Base-by-base conservation (phyloP, 2,797 vertebrate species). In the Sphenopsis melanotis region DNA sequence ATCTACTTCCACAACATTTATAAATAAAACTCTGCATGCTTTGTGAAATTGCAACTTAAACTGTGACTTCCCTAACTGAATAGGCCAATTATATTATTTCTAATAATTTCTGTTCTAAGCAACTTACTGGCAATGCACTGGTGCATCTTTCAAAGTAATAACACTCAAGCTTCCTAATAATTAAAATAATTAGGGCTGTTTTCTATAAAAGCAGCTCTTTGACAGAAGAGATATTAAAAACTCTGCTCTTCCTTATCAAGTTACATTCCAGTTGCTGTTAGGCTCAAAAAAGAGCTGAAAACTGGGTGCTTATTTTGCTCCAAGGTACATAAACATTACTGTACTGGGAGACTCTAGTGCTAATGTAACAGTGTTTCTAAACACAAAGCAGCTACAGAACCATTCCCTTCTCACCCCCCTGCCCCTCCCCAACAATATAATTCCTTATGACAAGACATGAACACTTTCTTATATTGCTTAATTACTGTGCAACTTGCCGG, bases 401-500 rank as follows among this genome's bases (percentile, higher is more conserved):
- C 89, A 81, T 59, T 70, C 50, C 44, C 27, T 16, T 22, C 20
- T 52, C 50, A 2, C 2, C 7, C 23, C 47, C 37, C 30, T 22
- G 32, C 21, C 21, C 22, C 39, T 46, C 47, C 52, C 76, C 72
- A 72, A 30, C 34, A 86, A n/a, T 47, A 11, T 17, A 88, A 76
- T 64, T 88, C 17, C 46, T 85, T 64, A 72, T 22, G n/a, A 89
- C 56, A 92, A 57, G 7, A 86, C 84, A 92, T 59, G 15, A 34
- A 91, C 53, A 71, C 32, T 81, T 94, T 64, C 61, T 92, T 63
- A 74, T 75, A 87, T 57, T 1, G 2, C 80, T 94, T 91, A 94
- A 91, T 93, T 95, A 93, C 77, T 82, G 42, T 87, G 91, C 93
- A 95, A 96, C 52, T 87, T 90, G 93, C 83, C 74, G 2, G 5